phyloP scores from a whole-genome alignment of 2,888 invertebrate species.

The Pheosia tremula region DNA sequence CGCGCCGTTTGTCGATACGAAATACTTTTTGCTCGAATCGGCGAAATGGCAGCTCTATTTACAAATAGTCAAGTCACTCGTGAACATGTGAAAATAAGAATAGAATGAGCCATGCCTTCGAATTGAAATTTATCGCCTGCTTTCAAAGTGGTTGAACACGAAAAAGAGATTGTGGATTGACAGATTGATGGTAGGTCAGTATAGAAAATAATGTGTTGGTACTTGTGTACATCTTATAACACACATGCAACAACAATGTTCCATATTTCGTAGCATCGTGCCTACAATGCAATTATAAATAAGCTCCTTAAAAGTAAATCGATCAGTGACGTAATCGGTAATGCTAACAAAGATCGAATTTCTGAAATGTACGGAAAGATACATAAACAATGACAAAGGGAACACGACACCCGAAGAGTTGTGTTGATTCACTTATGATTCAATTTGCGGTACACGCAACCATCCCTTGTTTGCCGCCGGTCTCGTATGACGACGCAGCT shows the following conservation, averaged over 20 bases:
- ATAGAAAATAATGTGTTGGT: neutral
- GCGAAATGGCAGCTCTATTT: neutral
- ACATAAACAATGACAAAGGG: constrained; percentile 13
- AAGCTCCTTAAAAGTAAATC: neutral
- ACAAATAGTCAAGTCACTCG: constrained; percentile 5
- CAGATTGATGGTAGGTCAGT: neutral
- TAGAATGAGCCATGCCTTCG: constrained; percentile 3
- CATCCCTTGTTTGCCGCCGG: constrained; percentile 28
- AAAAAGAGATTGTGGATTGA: constrained; percentile 2
- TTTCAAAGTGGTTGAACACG: neutral
- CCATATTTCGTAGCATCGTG: too few relatives aligned
- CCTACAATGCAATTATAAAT: neutral
- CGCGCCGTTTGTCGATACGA: constrained; percentile 24
- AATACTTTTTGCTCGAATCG: constrained; percentile 28
- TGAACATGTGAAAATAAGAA: constrained; percentile 1
- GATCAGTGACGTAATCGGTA: neutral
- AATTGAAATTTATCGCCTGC: neutral
- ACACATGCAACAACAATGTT: neutral
- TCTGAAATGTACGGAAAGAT: constrained; percentile 4
- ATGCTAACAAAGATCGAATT: neutral
- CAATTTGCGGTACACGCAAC: constrained; percentile 40
- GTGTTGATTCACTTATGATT: constrained; percentile 50
- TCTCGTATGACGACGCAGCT: constrained; percentile 24
- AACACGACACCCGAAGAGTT: constrained; percentile 14
- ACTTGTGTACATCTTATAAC: neutral